Base-by-base conservation (phyloP, 2,888 invertebrate genomes). In the Diaperis boleti region DNA sequence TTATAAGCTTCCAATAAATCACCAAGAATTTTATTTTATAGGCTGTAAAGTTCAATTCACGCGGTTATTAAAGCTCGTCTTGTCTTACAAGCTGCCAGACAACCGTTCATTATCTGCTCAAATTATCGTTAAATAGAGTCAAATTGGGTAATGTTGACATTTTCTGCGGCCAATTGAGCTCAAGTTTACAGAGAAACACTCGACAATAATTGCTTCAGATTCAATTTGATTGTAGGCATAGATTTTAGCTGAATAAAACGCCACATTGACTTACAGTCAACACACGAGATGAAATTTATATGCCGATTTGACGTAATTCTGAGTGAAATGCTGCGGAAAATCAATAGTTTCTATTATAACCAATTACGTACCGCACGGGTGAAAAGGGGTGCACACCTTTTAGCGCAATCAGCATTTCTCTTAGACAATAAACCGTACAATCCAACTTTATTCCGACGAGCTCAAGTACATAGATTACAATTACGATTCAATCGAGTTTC, bases 291-390 rank as follows among this genome's bases (percentile, higher is more conserved):
- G 29, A 26, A 45, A 45, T 45, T 45, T 45, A 45, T 26, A 49
- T 35, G 37, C 26, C 54, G 54, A 54, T 54, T 54, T 42, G 41
- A 41, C 41, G 22, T 54, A 54, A 54, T 42, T 35, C 50, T 35
- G 37, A 37, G 35, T 35, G 33, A 52, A 31, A 13, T 37, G 10
- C 35, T n/a, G 5, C 7, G n/a, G 50, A 50, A 52, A 52, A 52
- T 52, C 52, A 54, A 54, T 54, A 54, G 31, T 41, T 41, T 26
- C 54, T 52, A 42, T 54, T 54, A 54, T 54, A 54, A 42, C 29
- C 41, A 54, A 54, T 54, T 54, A 42, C 22, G 54, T 42, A 52
- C 52, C 52, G 17, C 31, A 41, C 29, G 13, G 22, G 45, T 20
- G 35, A 37, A n/a, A 50, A 50, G 50, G 37, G 31, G 33, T 41